Percentiles rank a stretch among this genome's conserved stretches.
Conservation (phyloP, 2,797 vertebrate genomes). For the Hippoglossus hippoglossus region DNA sequence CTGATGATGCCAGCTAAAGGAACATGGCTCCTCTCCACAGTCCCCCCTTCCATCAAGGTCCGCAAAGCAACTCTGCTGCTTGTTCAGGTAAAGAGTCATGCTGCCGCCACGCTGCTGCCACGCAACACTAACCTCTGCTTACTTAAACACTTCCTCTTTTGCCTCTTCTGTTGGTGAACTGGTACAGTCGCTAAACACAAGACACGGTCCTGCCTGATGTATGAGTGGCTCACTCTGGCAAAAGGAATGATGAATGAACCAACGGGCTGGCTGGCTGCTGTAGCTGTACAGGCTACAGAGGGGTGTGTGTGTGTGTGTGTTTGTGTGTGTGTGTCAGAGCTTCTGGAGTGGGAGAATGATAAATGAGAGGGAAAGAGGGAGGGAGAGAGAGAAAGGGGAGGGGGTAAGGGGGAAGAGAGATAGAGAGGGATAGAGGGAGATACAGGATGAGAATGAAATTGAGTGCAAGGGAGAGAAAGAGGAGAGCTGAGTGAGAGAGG, state of each 20-base stretch:
- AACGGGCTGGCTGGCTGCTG: conserved; percentile 48
- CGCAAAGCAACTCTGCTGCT: conserved; percentile 85
- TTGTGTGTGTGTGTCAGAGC: conserved; percentile 72
- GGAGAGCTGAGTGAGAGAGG: conserved; percentile 19
- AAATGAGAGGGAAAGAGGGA: conserved; percentile 39
- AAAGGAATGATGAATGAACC: conserved; percentile 64
- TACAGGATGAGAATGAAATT: conserved; percentile 34
- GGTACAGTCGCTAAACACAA: conserved; percentile 33
- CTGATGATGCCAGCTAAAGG: conserved; percentile 86
- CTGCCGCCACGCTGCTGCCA: conserved; percentile 36
- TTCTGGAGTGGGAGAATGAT: conserved; percentile 54
- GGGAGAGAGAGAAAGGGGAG: conserved; percentile 11
- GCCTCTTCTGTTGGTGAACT: conserved; percentile 33
- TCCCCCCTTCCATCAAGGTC: conserved; percentile 76
- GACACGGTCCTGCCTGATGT: conserved; percentile 50
- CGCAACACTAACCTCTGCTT: conserved; percentile 31
- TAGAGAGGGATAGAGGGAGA: conserved; percentile 13
- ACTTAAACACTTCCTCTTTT: conserved; percentile 26
- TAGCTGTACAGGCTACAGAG: conserved; percentile 41
- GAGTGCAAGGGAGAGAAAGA: conserved; percentile 20
- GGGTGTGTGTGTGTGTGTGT: conserved; percentile 36
- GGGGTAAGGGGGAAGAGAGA: conserved; percentile 3
- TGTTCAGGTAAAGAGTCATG: conserved; percentile 88
- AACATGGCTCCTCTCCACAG: conserved; percentile 76
- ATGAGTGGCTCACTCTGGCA: conserved; percentile 40